Percentiles rank a stretch among this genome's conserved stretches.
phyloP scores from a whole-genome alignment of 2,113 vertebrate genomes.

The Dasyornis broadbenti region DNA sequence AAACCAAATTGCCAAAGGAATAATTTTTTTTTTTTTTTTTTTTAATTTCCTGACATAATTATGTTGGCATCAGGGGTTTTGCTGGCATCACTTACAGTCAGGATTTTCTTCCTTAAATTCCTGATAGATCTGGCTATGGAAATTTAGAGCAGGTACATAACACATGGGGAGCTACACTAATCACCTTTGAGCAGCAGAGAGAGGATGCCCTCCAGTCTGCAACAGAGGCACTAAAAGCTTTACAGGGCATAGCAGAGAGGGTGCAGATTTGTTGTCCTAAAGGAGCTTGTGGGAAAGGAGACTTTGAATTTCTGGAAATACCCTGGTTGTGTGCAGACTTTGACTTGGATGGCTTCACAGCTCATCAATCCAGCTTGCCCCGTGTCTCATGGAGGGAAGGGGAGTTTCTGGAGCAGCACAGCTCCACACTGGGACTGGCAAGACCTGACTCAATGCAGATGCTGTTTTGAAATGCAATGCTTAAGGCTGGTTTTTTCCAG shows the following conservation, averaged over 20 bases:
- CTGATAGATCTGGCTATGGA: background rate
- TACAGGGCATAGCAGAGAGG: background rate
- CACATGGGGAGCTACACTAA: background rate
- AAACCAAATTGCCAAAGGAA: background rate
- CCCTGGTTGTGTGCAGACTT: background rate
- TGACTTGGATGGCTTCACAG: background rate
- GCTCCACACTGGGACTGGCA: fast-evolving
- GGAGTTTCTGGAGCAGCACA: background rate
- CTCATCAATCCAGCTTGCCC: background rate
- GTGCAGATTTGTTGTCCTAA: background rate
- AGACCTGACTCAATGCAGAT: background rate
- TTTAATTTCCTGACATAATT: background rate
- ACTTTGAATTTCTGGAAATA: background rate
- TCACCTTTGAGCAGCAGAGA: background rate
- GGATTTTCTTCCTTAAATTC: background rate
- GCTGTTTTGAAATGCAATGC: background rate
- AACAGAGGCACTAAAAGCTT: background rate
- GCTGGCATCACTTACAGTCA: background rate
- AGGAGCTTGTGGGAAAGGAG: background rate
- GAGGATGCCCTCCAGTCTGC: background rate
- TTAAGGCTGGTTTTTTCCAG: background rate
- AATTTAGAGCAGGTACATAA: background rate
- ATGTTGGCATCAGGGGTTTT: background rate
- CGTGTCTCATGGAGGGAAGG: background rate
- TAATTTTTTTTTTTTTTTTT: background rate